phyloP scores from a whole-genome alignment of 2,113 vertebrate species.

The Erpornis zantholeuca region DNA sequence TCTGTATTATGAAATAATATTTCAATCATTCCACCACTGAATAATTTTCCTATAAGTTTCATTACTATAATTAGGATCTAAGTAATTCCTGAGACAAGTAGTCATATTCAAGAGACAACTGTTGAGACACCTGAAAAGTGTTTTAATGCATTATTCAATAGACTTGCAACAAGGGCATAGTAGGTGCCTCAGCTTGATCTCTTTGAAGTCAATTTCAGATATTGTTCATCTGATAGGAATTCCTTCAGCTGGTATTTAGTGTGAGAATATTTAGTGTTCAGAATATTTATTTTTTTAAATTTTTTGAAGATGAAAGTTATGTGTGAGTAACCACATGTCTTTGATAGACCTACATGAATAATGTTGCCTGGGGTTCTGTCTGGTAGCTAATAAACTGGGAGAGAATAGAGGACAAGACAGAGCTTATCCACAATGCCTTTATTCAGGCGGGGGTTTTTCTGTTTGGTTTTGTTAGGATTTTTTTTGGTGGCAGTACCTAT shows the following conservation, averaged over 20 bases:
- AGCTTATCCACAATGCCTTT: slow-evolving; percentile 19
- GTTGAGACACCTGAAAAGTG: not conserved
- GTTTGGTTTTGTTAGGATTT: not conserved
- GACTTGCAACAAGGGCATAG: not conserved
- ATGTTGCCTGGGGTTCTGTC: slow-evolving; percentile 42
- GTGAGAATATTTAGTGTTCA: not conserved
- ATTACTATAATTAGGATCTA: not conserved
- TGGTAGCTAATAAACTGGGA: not conserved
- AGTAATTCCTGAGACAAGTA: not conserved
- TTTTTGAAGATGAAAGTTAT: not conserved
- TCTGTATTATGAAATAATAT: not conserved
- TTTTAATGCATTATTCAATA: slow-evolving; percentile 20
- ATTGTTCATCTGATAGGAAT: not conserved
- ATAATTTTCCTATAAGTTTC: not conserved
- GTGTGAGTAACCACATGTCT: not conserved
- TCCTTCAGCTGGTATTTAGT: not conserved
- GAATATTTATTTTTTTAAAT: not conserved
- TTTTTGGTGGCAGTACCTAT: slow-evolving; percentile 49
- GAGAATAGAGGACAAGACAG: not conserved
- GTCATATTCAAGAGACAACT: not conserved
- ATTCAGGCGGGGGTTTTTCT: not conserved
- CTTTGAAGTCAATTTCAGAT: slow-evolving; percentile 13
- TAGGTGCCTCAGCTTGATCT: not conserved
- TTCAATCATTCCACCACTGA: not conserved
- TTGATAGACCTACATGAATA: slow-evolving; percentile 8